phyloP scores from a whole-genome alignment of 2,888 invertebrate species.

The Eurytoma californica region DNA sequence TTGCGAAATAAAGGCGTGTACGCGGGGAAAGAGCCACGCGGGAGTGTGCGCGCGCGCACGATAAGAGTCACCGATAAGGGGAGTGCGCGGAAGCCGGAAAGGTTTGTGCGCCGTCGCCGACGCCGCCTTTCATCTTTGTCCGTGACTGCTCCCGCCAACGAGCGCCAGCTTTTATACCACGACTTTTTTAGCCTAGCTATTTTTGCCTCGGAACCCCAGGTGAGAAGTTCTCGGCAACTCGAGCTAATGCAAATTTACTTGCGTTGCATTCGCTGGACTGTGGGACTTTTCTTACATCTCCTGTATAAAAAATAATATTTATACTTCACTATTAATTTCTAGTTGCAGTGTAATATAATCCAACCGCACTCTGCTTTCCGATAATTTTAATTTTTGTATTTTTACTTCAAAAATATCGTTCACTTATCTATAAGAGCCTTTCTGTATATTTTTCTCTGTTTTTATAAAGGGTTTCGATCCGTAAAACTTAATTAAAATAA shows the following conservation, averaged over 20 bases:
- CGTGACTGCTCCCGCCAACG: background rate
- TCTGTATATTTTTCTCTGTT: too few relatives aligned
- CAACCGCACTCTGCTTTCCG: too few relatives aligned
- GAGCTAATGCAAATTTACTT: conserved; percentile 9
- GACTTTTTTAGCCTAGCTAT: background rate
- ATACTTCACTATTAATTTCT: too few relatives aligned
- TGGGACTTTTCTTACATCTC: too few relatives aligned
- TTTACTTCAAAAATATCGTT: too few relatives aligned
- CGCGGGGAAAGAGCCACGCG: conserved; percentile 10
- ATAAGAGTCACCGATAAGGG: conserved; percentile 38
- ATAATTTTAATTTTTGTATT: too few relatives aligned
- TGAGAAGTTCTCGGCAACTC: background rate
- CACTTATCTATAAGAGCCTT: too few relatives aligned
- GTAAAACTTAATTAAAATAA: too few relatives aligned
- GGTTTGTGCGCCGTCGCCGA: background rate
- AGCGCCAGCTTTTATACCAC: background rate
- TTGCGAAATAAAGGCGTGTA: conserved; percentile 65
- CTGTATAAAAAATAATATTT: too few relatives aligned
- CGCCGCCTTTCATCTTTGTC: background rate
- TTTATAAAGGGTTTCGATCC: too few relatives aligned
- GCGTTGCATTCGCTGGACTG: too few relatives aligned
- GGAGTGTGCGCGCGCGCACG: conserved; percentile 1
- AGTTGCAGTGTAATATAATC: too few relatives aligned
- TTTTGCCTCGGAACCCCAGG: background rate
- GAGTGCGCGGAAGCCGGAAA: conserved; percentile 26